Percentiles rank a stretch among this genome's conserved stretches.
phyloP scores from a whole-genome alignment of 2,888 invertebrate genomes.

The Seira musarum region DNA sequence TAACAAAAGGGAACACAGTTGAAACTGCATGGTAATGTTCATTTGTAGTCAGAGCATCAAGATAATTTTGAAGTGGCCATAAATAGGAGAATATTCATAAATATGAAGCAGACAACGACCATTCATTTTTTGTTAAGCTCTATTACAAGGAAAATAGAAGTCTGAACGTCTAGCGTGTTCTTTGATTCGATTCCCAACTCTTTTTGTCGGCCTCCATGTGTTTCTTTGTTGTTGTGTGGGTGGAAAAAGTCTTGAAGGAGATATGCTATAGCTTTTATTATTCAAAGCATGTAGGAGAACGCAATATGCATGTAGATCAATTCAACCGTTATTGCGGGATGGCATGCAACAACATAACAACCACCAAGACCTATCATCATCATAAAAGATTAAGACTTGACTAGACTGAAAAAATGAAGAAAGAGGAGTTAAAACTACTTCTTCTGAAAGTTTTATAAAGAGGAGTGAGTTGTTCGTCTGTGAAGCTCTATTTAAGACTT shows the following conservation, averaged over 20 bases:
- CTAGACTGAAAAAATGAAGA: too few species aligned
- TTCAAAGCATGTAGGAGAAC: slow-evolving; percentile 48
- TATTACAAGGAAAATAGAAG: too few species aligned
- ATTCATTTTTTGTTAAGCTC: too few species aligned
- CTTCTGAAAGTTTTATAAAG: too few species aligned
- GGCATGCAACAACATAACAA: too few species aligned
- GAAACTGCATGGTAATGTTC: too few species aligned
- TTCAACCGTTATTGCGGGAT: slow-evolving; percentile 43
- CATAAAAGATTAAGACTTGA: slow-evolving; percentile 2
- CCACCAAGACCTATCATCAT: slow-evolving; percentile 34
- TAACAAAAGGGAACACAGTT: slow-evolving; percentile 13
- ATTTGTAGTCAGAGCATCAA: slow-evolving; percentile 26
- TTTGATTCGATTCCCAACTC: slow-evolving; percentile 1
- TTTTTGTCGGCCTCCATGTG: slow-evolving; percentile 11
- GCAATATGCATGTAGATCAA: slow-evolving; percentile 50
- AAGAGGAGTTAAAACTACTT: too few species aligned
- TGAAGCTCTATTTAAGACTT: too few species aligned
- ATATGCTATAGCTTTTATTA: slow-evolving; percentile 44
- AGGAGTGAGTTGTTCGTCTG: too few species aligned
- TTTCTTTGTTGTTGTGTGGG: neutral
- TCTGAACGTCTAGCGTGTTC: slow-evolving; percentile 3
- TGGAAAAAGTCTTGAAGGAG: slow-evolving; percentile 30
- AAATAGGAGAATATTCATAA: slow-evolving; percentile 26
- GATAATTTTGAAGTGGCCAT: slow-evolving; percentile 49
- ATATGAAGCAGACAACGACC: slow-evolving; percentile 20